These are phyloP conservation scores for Plumapathes pennacea DNA, from an alignment of 92 coral and sea anemone species.

Conservation along the genomic window DNA sequence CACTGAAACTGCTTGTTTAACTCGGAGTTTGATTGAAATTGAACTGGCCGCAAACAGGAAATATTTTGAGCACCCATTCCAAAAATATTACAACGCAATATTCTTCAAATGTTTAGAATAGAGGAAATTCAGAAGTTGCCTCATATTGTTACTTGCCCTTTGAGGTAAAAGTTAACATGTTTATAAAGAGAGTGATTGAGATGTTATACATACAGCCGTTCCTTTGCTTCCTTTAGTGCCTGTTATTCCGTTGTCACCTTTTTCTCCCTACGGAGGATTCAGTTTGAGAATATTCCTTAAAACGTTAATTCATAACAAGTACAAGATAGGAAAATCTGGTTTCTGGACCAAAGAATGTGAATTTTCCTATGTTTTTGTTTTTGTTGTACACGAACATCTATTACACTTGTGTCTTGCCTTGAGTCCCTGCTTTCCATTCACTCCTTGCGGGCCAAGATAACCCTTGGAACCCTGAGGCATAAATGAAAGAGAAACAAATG, in stretches of 20 bases:
- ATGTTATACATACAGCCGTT: slow-evolving; percentile 36
- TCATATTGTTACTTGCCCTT: no score
- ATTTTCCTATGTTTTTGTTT: not conserved
- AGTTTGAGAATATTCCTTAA: not conserved
- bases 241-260: slow-evolving; percentile 52
- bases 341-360: not conserved
- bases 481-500: not conserved
- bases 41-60: no score
- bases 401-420: slow-evolving; percentile 22
- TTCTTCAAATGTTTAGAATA: no score
- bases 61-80: no score
- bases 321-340: not conserved
- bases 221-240: slow-evolving; percentile 71
- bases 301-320: no score
- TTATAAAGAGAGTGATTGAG: not conserved
- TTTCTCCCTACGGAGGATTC: slow-evolving; percentile 51
- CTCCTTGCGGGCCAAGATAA: slow-evolving; percentile 17
- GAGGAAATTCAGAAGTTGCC: no score
- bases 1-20: no score
- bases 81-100: no score
- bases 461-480: slow-evolving; percentile 22
- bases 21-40: no score
- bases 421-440: slow-evolving; percentile 40
- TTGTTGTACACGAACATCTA: not conserved
- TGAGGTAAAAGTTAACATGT: not conserved